A percentile compares a stretch with the other conserved stretches of the same genome.
Conservation (phyloP, 2,797 vertebrate genomes). For the Typhlichthys subterraneus region DNA sequence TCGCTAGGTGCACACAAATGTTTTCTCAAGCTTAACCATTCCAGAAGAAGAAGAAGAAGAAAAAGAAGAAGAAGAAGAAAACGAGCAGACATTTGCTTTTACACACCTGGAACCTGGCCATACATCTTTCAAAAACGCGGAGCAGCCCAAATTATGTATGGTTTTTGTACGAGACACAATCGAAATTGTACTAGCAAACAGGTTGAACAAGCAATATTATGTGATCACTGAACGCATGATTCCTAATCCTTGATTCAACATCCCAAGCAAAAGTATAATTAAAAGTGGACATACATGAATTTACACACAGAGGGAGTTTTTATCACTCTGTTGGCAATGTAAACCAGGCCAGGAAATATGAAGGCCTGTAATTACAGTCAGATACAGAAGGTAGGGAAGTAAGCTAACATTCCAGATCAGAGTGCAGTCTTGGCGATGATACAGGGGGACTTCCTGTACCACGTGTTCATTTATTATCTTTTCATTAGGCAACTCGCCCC, state of each 20-base stretch:
- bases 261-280: slow-evolving; percentile 29
- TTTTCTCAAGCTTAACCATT: slow-evolving; percentile 74
- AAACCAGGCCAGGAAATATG: slow-evolving; percentile 63
- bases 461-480: slow-evolving; percentile 61
- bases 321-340: slow-evolving; percentile 52
- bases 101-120: slow-evolving; percentile 69
- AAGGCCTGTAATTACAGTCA: slow-evolving; percentile 67
- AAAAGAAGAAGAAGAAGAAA: slow-evolving; percentile 7
- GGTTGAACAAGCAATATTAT: slow-evolving; percentile 36
- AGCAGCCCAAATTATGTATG: slow-evolving; percentile 29
- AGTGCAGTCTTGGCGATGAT: slow-evolving; percentile 41
- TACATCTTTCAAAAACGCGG: slow-evolving; percentile 60
- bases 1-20: slow-evolving; percentile 69
- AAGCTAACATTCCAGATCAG: slow-evolving; percentile 63
- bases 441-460: slow-evolving; percentile 45
- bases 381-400: slow-evolving; percentile 67
- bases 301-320: slow-evolving; percentile 26
- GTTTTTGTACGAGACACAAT: slow-evolving; percentile 19
- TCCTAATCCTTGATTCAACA: slow-evolving; percentile 46
- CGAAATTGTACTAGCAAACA: slow-evolving; percentile 32
- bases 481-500: slow-evolving; percentile 46
- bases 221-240: slow-evolving; percentile 44
- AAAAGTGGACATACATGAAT: slow-evolving; percentile 30
- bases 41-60: slow-evolving; percentile 29
- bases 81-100: slow-evolving; percentile 55